phyloP scores from a whole-genome alignment of 1,140 invertebrate genomes.

The Listronotus bonariensis region DNA sequence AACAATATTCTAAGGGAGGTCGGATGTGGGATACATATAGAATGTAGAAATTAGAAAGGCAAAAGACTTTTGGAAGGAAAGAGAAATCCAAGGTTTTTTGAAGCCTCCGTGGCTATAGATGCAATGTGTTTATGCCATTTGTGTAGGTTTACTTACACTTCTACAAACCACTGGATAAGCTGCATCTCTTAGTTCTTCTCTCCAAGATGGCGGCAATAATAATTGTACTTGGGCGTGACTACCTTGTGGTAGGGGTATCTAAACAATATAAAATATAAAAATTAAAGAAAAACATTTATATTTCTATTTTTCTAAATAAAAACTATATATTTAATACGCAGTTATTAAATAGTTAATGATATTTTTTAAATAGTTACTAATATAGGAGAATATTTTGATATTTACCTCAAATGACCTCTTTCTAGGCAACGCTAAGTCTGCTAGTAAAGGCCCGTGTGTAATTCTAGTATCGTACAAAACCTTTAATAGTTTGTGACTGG shows the following conservation, averaged over 20 bases:
- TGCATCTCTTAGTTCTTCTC: conserved; percentile 79
- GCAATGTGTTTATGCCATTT: no score
- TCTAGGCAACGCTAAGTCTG: conserved; percentile 74
- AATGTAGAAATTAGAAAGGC: no score
- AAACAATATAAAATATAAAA: not conserved
- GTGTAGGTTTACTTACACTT: conserved; percentile 81
- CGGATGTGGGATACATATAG: no score
- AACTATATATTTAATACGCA: no score
- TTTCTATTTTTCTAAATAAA: not conserved
- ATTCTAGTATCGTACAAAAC: conserved; percentile 76
- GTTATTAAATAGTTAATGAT: no score
- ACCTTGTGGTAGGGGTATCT: conserved; percentile 74
- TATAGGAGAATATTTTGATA: no score
- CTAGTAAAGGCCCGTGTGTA: conserved; percentile 65
- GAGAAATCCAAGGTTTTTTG: no score
- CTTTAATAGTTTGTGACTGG: conserved; percentile 71
- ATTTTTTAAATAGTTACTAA: no score
- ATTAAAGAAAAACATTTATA: not conserved
- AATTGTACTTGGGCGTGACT: conserved; percentile 78
- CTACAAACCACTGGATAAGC: conserved; percentile 82
- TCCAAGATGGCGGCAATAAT: conserved; percentile 80
- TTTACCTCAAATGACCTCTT: conserved; percentile 69
- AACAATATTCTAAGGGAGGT: no score
- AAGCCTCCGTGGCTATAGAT: no score
- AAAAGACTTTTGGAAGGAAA: no score